phyloP scores from a whole-genome alignment of 2,797 vertebrate species.

The Urocyon cinereoargenteus region DNA sequence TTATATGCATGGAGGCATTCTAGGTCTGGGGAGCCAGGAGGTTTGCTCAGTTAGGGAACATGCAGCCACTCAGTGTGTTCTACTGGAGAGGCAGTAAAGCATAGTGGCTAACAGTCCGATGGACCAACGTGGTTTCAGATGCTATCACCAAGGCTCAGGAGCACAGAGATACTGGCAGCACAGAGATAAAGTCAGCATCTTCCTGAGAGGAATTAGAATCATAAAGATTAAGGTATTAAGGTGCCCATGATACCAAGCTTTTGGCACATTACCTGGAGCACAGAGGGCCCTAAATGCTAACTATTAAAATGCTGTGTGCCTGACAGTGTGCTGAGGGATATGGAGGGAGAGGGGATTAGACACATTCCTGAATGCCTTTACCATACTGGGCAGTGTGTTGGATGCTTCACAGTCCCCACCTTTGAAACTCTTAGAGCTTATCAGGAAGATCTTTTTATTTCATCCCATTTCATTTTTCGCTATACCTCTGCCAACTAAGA shows the following conservation, averaged over 20 bases:
- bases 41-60: background rate
- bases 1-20: background rate
- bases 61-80: fast-evolving
- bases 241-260: background rate
- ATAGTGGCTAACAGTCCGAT: background rate
- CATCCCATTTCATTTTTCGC: background rate
- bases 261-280: background rate
- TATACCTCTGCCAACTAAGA: background rate
- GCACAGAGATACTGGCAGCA: background rate
- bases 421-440: background rate
- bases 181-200: background rate
- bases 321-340: fast-evolving
- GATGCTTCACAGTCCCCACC: fast-evolving
- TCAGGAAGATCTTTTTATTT: background rate
- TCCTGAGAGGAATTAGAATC: background rate
- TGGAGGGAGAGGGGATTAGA: fast-evolving
- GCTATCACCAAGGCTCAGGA: background rate
- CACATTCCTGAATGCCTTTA: too few relatives aligned
- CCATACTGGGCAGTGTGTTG: fast-evolving
- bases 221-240: background rate
- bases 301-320: fast-evolving
- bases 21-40: background rate
- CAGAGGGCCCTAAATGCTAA: background rate
- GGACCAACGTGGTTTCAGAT: fast-evolving
- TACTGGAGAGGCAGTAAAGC: background rate